Conservation (phyloP, 37 sponge, comb jelly and placozoan species). For the Ephydatia muelleri region DNA sequence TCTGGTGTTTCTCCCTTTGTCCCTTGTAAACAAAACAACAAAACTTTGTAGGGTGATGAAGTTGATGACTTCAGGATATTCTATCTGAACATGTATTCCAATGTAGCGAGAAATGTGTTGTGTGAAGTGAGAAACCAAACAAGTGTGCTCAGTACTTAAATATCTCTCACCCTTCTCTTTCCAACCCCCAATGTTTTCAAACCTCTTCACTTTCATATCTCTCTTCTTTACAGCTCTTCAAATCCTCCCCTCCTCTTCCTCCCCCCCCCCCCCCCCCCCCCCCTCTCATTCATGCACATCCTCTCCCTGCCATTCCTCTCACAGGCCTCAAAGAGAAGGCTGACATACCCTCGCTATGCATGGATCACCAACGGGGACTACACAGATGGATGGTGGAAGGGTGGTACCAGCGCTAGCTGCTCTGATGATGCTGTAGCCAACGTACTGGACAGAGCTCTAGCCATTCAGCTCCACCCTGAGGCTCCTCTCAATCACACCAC, state of each 20-base stretch:
- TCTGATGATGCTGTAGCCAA: conserved; percentile 61
- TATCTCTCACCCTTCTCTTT: background rate
- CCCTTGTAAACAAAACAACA: too few relatives aligned
- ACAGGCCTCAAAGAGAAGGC: background rate
- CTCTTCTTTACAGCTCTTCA: background rate
- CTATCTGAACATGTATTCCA: too few relatives aligned
- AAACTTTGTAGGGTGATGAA: too few relatives aligned
- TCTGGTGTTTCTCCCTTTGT: too few relatives aligned
- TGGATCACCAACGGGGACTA: background rate
- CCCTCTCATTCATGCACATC: background rate
- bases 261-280: background rate
- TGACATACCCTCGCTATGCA: conserved; percentile 1
- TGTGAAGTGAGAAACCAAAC: too few relatives aligned
- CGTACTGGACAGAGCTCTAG: conserved; percentile 5
- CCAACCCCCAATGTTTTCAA: background rate
- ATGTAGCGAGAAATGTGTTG: too few relatives aligned
- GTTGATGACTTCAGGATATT: background rate
- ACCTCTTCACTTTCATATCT: background rate
- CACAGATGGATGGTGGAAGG: background rate
- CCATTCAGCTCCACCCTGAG: background rate
- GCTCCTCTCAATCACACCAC: background rate
- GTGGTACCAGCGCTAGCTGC: background rate
- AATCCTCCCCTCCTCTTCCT: background rate
- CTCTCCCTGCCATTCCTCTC: background rate
- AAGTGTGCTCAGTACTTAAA: too few relatives aligned